Evolutionary conservation across 2,113 vertebrate genomes (phyloP).

Genomic region (Ornithorhynchus anatinus): DNA sequence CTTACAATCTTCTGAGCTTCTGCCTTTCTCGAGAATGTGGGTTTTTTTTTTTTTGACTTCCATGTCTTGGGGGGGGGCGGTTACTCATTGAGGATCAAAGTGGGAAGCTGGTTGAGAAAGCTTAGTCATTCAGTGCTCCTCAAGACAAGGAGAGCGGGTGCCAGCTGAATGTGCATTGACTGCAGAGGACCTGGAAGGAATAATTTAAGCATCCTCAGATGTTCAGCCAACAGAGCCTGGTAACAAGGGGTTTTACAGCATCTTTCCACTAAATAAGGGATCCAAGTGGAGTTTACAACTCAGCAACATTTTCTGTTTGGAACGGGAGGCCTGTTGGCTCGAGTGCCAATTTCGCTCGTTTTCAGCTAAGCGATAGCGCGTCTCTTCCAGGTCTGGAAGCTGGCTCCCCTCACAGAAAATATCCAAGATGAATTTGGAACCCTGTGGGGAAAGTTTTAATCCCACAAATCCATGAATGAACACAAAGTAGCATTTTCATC

Average conservation of each 20-base stretch:
- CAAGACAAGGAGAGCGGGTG: not conserved
- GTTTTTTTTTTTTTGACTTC: not conserved
- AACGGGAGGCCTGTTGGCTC: not conserved
- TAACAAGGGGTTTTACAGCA: not conserved
- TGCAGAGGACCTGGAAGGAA: not conserved
- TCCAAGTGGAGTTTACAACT: not conserved
- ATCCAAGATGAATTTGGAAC: not conserved
- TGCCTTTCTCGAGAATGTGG: not conserved
- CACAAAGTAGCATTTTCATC: conserved; percentile 8
- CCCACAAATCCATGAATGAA: not conserved
- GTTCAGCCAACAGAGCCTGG: conserved; percentile 15
- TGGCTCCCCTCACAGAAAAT: not conserved
- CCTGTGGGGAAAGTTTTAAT: not conserved
- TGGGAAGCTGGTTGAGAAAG: not conserved
- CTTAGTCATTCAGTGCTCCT: not conserved
- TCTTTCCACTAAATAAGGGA: conserved; percentile 18
- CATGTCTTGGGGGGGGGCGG: not conserved
- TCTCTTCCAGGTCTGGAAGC: not conserved
- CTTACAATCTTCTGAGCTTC: not conserved
- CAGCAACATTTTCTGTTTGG: not conserved
- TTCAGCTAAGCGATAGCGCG: not conserved
- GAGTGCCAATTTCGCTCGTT: not conserved
- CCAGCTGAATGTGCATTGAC: conserved; percentile 1
- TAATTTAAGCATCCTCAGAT: conserved; percentile 22
- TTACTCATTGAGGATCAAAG: conserved; percentile 16